These are phyloP conservation scores for Druceiella hillmani DNA, from an alignment of 2,888 invertebrate species.

Conservation along the genomic window DNA sequence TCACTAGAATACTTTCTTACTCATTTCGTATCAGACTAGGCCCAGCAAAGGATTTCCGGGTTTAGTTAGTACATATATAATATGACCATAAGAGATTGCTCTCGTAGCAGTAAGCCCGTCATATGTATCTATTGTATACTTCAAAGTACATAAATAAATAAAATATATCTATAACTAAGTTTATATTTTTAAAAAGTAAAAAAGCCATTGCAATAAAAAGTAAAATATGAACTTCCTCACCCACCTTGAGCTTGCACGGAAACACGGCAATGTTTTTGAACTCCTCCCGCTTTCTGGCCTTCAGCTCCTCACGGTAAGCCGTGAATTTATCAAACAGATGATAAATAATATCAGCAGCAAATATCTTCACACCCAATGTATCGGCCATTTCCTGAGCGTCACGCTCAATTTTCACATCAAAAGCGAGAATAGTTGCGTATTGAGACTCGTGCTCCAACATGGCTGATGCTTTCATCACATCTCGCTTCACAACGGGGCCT, in stretches of 20 bases:
- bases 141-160: too few relatives aligned
- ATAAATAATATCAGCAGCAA: conserved; percentile 99
- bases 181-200: conserved; percentile 3
- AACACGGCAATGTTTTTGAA: conserved; percentile 97
- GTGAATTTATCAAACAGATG: conserved; percentile 98
- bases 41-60: too few relatives aligned
- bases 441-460: conserved; percentile 98
- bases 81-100: too few relatives aligned
- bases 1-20: too few relatives aligned
- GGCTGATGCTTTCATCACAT: conserved; percentile 99
- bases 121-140: too few relatives aligned
- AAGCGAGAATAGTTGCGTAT: conserved; percentile 97
- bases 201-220: background rate
- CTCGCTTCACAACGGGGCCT: conserved; percentile 98
- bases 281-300: conserved; percentile 87
- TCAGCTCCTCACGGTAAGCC: conserved; percentile 85
- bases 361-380: conserved; percentile 87
- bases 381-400: conserved; percentile 99
- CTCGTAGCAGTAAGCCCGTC: too few relatives aligned
- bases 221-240: conserved; percentile 17
- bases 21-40: too few relatives aligned
- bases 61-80: too few relatives aligned
- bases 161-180: too few relatives aligned
- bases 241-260: conserved; percentile 90
- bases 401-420: conserved; percentile 93